Conservation (phyloP, 2,797 vertebrate species). For the Galago senegalensis region DNA sequence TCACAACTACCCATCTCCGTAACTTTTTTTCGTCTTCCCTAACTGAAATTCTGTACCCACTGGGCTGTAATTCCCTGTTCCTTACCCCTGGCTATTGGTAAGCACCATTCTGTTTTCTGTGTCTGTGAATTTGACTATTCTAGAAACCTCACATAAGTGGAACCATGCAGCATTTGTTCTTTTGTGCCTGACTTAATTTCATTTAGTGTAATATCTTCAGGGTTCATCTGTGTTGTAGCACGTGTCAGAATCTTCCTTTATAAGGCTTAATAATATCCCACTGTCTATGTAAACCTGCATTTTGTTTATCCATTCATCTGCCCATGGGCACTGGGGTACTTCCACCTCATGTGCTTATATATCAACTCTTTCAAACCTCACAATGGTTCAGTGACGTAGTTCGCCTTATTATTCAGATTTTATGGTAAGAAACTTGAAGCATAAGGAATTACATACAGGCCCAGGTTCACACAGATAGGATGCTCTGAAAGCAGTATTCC, state of each 20-base stretch:
- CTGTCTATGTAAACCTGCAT: background rate
- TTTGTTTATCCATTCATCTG: background rate
- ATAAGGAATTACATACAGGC: background rate
- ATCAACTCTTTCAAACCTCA: background rate
- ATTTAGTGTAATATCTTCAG: background rate
- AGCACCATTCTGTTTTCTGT: background rate
- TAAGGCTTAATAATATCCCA: background rate
- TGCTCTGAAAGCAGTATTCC: background rate
- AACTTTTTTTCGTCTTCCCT: background rate
- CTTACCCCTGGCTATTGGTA: background rate
- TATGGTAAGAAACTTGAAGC: background rate
- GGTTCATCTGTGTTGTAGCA: background rate
- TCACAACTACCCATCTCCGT: background rate
- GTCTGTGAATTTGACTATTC: background rate
- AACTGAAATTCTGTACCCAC: background rate
- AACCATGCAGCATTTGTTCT: background rate
- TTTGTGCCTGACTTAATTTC: background rate
- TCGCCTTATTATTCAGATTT: conserved; percentile 18
- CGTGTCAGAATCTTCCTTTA: background rate
- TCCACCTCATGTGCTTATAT: background rate
- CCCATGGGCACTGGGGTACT: background rate
- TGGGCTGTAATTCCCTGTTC: background rate
- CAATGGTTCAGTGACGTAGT: background rate
- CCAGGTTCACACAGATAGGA: background rate
- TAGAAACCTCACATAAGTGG: background rate